Evolutionary conservation across 2,888 invertebrate species (phyloP).

Genomic region (Trisateles emortualis): DNA sequence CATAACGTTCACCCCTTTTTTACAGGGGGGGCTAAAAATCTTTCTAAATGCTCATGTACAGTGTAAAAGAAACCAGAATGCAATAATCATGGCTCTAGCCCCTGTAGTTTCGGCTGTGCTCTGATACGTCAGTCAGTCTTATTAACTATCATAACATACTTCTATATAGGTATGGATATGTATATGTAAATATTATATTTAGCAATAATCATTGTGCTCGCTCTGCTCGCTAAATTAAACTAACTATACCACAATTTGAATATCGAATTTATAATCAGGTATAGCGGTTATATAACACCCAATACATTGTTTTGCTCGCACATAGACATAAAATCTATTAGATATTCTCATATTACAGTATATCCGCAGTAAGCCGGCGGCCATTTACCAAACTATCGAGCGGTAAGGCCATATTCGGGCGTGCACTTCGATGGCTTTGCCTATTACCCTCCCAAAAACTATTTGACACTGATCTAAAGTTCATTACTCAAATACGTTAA

Average conservation of each 20-base stretch:
- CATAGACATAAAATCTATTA: constrained; percentile 72
- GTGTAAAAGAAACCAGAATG: too few species aligned
- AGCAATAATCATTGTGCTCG: too few species aligned
- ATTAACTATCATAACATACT: too few species aligned
- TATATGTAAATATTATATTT: too few species aligned
- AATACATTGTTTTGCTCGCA: constrained; percentile 58
- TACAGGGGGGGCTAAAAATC: too few species aligned
- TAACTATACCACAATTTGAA: neutral
- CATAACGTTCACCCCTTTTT: too few species aligned
- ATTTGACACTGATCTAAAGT: constrained; percentile 79
- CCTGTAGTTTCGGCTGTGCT: too few species aligned
- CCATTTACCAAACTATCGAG: constrained; percentile 72
- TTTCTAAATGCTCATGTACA: too few species aligned
- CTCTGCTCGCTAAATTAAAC: neutral
- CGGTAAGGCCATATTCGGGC: constrained; percentile 76
- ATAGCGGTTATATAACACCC: constrained; percentile 38
- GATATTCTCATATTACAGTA: constrained; percentile 73
- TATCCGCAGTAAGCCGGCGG: constrained; percentile 76
- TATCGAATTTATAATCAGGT: constrained; percentile 12
- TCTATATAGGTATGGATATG: too few species aligned
- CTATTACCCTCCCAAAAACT: constrained; percentile 77
- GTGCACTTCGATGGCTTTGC: constrained; percentile 82
- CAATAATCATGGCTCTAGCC: too few species aligned
- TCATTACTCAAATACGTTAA: constrained; percentile 79
- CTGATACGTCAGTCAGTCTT: too few species aligned